phyloP scores from a whole-genome alignment of 2,113 vertebrate species.

The Hippopotamus amphibius region DNA sequence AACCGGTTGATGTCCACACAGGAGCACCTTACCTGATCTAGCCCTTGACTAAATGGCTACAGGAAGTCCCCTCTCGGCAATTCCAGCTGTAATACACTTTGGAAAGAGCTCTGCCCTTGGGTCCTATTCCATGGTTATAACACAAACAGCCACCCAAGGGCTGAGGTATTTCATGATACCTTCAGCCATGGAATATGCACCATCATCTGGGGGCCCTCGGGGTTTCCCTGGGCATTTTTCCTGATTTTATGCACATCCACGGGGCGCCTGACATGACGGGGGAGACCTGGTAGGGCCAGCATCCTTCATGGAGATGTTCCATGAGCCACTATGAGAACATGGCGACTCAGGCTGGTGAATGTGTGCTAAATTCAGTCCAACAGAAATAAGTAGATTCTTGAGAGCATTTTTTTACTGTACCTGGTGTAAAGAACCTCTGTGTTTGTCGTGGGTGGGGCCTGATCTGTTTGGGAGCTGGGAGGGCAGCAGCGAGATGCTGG shows the following conservation, averaged over 20 bases:
- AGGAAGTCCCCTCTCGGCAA: neutral
- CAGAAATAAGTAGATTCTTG: neutral
- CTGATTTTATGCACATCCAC: neutral
- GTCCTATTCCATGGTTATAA: neutral
- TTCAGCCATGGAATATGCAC: fast-evolving
- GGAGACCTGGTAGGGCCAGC: neutral
- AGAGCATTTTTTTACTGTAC: neutral
- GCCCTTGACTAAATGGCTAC: fast-evolving
- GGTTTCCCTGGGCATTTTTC: neutral
- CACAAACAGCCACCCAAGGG: fast-evolving
- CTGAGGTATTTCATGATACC: neutral
- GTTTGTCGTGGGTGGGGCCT: neutral
- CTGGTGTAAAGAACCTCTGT: neutral
- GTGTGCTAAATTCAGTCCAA: neutral
- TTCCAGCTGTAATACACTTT: neutral
- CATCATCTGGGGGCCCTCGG: neutral
- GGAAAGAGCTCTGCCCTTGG: neutral
- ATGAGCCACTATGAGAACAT: neutral
- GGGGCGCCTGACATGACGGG: neutral
- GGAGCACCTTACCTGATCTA: neutral
- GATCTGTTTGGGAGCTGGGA: neutral
- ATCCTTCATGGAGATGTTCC: neutral
- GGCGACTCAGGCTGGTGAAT: neutral
- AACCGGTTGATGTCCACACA: fast-evolving
- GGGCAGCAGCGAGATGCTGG: fast-evolving